These are phyloP conservation scores for Ashinkailepas kermadecensis DNA, from an alignment of 2,888 invertebrate species.

Conservation along the genomic window DNA sequence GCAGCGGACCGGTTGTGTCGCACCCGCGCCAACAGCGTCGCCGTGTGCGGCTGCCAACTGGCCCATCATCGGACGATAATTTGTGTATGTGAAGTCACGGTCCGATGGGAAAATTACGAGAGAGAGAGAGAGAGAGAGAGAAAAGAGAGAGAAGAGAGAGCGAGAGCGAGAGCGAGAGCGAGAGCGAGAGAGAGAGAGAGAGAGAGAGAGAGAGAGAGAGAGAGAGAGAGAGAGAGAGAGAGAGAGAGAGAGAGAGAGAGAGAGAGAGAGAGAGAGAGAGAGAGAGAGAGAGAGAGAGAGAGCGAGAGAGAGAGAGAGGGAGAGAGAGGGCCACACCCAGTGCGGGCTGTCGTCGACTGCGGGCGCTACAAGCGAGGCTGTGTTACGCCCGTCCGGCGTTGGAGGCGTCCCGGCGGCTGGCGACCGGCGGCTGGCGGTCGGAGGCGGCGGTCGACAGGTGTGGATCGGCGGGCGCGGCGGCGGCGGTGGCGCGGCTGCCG, in stretches of 20 bases:
- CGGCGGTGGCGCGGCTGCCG: no score
- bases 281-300: conserved; percentile 22
- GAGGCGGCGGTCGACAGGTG: neutral
- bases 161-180: no score
- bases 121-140: no score
- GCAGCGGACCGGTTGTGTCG: no score
- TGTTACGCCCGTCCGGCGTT: neutral
- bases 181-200: no score
- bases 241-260: neutral
- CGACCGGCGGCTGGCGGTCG: neutral
- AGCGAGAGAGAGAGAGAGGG: conserved; percentile 20
- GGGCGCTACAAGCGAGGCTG: neutral
- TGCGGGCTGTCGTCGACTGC: no score
- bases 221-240: no score
- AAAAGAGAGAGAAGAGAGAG: no score
- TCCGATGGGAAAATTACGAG: neutral
- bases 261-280: conserved; percentile 12
- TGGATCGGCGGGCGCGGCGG: neutral
- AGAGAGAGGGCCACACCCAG: neutral
- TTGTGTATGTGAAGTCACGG: neutral
- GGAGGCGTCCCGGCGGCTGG: neutral
- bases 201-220: no score
- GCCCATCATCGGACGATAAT: neutral
- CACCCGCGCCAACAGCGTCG: no score
- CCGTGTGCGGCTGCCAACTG: neutral